Percentiles rank a stretch among this genome's conserved stretches.
phyloP scores from a whole-genome alignment of 2,797 vertebrate genomes.

The Peromyscus aztecus region DNA sequence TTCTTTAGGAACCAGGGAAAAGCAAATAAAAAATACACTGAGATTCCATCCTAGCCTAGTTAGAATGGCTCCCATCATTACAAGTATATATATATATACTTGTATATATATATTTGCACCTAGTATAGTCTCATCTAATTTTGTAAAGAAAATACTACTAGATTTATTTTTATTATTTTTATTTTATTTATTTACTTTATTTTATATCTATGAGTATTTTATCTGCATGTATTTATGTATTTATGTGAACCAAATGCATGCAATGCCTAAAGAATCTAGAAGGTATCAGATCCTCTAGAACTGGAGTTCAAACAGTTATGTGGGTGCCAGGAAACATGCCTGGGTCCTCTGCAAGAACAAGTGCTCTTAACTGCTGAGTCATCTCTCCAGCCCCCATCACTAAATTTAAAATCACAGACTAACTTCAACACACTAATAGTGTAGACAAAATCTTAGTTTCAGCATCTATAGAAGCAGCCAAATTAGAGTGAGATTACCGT shows the following conservation, averaged over 20 bases:
- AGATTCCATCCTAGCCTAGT: background rate
- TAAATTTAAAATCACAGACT: background rate
- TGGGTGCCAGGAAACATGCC: background rate
- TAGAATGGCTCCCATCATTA: background rate
- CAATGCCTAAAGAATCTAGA: background rate
- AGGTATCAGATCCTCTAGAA: background rate
- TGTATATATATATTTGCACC: background rate
- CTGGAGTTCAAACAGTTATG: background rate
- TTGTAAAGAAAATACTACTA: background rate
- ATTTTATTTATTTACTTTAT: background rate
- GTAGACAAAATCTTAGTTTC: constrained; percentile 1
- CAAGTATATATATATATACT: background rate
- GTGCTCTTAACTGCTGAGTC: background rate
- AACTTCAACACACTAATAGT: background rate
- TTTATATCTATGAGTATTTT: background rate
- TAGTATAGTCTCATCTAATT: background rate
- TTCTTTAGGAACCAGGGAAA: background rate
- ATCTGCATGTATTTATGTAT: background rate
- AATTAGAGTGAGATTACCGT: constrained; percentile 16
- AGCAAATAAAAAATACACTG: background rate
- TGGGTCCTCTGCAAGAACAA: background rate
- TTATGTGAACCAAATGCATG: background rate
- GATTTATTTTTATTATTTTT: background rate
- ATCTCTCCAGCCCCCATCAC: background rate
- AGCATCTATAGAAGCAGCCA: background rate